phyloP scores from a whole-genome alignment of 1,140 invertebrate genomes.

The Scaptomyza montana region DNA sequence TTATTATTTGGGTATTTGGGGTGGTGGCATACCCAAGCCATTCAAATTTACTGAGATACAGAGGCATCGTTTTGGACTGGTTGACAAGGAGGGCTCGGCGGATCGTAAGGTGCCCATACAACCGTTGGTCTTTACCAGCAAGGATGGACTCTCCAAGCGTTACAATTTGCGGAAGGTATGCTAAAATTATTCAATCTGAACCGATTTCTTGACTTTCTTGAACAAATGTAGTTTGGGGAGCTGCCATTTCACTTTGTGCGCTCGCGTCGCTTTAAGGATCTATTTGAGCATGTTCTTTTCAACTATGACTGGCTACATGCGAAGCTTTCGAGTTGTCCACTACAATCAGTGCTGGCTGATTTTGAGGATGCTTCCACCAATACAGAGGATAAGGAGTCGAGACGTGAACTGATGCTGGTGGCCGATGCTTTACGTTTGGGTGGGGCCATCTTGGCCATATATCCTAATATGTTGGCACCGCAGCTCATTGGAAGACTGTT shows the following conservation, averaged over 20 bases:
- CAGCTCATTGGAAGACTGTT: conserved; percentile 96
- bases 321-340: conserved; percentile 96
- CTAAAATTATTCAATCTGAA: not conserved
- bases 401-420: conserved; percentile 95
- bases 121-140: conserved; percentile 95
- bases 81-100: conserved; percentile 95
- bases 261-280: conserved; percentile 94
- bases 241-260: conserved; percentile 97
- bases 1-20: conserved; percentile 98
- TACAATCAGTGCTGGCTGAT: conserved; percentile 96
- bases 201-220: not conserved
- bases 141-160: conserved; percentile 93
- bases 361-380: conserved; percentile 96
- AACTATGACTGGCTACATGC: conserved; percentile 99
- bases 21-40: conserved; percentile 96
- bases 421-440: conserved; percentile 97
- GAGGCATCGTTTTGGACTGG: conserved; percentile 89
- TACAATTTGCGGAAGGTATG: conserved; percentile 93
- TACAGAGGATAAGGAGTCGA: conserved; percentile 93
- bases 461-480: conserved; percentile 98
- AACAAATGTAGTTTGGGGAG: conserved; percentile 91
- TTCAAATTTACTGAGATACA: conserved; percentile 99
- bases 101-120: conserved; percentile 98
- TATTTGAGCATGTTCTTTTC: conserved; percentile 97
- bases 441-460: conserved; percentile 93